Conservation (phyloP, 1,140 invertebrate species). For the Lepidotrigona ventralis region DNA sequence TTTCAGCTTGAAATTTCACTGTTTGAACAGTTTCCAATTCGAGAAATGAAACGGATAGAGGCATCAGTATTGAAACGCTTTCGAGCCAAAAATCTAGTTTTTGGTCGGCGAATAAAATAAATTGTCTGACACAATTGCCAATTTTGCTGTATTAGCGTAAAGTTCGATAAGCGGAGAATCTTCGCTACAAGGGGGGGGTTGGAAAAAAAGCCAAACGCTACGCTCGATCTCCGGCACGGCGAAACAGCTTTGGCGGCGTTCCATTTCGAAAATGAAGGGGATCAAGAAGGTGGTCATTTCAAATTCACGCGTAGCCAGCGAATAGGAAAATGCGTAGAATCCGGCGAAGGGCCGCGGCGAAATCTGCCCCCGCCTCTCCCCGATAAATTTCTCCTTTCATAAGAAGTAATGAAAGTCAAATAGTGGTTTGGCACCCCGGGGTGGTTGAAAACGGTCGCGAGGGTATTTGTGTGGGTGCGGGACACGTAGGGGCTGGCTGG, state of each 20-base stretch:
- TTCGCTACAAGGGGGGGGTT: not conserved
- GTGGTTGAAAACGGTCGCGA: slow-evolving; percentile 64
- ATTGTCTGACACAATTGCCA: not conserved
- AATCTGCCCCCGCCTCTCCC: slow-evolving; percentile 49
- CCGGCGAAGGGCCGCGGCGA: slow-evolving; percentile 12
- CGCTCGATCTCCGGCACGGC: not conserved
- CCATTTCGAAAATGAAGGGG: slow-evolving; percentile 37
- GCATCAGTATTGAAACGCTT: too few relatives aligned
- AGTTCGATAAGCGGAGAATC: not conserved
- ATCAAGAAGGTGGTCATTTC: slow-evolving; percentile 8
- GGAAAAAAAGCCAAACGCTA: not conserved
- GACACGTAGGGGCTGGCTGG: slow-evolving; percentile 8
- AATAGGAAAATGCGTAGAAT: slow-evolving; percentile 60
- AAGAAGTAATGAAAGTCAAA: slow-evolving; percentile 80
- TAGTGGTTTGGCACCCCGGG: slow-evolving; percentile 75
- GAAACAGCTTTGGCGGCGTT: not conserved
- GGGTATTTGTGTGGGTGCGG: slow-evolving; percentile 14
- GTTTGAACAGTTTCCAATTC: too few relatives aligned
- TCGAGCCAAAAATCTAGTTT: too few relatives aligned
- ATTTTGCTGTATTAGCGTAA: not conserved
- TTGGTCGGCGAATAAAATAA: too few relatives aligned
- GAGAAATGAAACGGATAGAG: too few relatives aligned
- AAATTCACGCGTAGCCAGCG: slow-evolving; percentile 41
- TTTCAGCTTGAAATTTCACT: too few relatives aligned
- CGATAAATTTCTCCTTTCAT: slow-evolving; percentile 69